Base-by-base conservation (phyloP, 2,797 vertebrate species). In the Thamnophis elegans region DNA sequence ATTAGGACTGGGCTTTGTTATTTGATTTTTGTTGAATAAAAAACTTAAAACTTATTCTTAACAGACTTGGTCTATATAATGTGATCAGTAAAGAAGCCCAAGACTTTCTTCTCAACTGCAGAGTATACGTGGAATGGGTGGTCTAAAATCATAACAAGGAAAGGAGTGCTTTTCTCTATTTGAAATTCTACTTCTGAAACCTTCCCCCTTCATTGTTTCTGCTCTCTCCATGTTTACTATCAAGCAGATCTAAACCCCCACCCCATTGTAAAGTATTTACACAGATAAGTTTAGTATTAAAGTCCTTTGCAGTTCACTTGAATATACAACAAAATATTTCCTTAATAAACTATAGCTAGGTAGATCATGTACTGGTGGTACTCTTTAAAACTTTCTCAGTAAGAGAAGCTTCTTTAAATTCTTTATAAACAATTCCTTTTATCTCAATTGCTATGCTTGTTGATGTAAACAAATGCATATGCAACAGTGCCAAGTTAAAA, bases 261-360 rank as follows among this genome's bases (percentile, higher is more conserved):
- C 42, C 1, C 32, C 9, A 78, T 12, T 87, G 60, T 53, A 59
- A 53, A 65, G 14, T 51, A 65, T 55, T 59, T 42, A 53, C 0
- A 78, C 14, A 59, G 1, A 18, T 16, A 16, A 6, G 20, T 91
- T 90, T 92, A 93, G 94, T 92, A n/a, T 47, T 78, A 5, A 55
- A n/a, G 85, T 73, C 59, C 85, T 91, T 86, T 56, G 88, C 82
- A 36, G 92, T 36, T 68, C 42, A 82, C 9, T 73, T 14, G 59
- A 42, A 32, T 87, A 20, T 47, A 88, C 36, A 85, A 90, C 25
- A 93, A 89, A 94, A 94, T 36, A 28, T 82, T 85, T 56, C 51
- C 32, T 82, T 14, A 58, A 73, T 36, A 56, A 65, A 91, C 0
- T 87, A 4, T 89, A 60, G 91, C 51, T 92, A 55, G n/a, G 86